Percentiles rank a stretch among this genome's conserved stretches.
Evolutionary conservation across 2,113 vertebrate genomes (phyloP).

Genomic region (Turdus rufiventris): DNA sequence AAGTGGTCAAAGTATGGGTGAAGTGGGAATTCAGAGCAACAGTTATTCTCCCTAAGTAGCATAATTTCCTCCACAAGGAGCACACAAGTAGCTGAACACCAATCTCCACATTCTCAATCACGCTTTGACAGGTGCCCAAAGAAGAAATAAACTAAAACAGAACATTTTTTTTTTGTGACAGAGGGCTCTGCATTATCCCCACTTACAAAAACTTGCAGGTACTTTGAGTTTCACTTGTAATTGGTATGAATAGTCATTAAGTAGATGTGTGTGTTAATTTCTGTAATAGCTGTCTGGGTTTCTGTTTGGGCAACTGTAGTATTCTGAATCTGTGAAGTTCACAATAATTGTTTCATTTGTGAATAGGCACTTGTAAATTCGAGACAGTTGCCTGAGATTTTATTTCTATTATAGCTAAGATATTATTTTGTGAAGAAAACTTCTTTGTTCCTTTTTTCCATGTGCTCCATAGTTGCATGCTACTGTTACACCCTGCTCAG

Average conservation of each 20-base stretch:
- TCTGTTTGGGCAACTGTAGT: background rate
- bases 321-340: background rate
- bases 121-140: background rate
- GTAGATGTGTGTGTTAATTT: background rate
- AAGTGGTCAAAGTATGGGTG: background rate
- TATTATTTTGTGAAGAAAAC: background rate
- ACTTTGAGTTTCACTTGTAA: background rate
- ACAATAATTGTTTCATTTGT: background rate
- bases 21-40: background rate
- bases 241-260: background rate
- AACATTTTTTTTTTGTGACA: fast-evolving
- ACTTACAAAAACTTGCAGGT: background rate
- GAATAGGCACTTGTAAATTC: background rate
- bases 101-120: background rate
- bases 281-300: background rate
- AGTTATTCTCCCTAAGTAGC: background rate
- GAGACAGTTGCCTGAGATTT: background rate
- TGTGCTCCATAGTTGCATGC: fast-evolving
- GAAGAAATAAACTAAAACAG: background rate
- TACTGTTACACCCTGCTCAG: background rate
- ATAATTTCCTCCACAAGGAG: background rate
- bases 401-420: background rate
- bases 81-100: background rate
- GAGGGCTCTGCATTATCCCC: background rate
- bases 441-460: background rate